A percentile compares a stretch with the other conserved stretches of the same genome.
Evolutionary conservation across 2,797 vertebrate species (phyloP).

Genomic region (Argya squamiceps): DNA sequence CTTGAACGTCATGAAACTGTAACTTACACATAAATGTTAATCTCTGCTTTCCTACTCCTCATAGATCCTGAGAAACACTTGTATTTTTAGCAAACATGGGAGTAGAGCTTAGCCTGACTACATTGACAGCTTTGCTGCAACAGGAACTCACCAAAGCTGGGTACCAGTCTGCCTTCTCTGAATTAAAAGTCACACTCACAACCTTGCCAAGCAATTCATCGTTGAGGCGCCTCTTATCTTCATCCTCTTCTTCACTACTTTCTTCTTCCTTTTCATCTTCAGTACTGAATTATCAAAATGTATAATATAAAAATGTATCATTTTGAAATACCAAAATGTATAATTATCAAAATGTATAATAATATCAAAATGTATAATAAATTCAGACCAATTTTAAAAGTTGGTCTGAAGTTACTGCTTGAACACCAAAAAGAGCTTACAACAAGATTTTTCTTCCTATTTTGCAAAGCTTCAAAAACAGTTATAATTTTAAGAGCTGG

Average conservation of each 20-base stretch:
- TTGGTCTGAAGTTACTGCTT: not conserved
- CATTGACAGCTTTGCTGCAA: not conserved
- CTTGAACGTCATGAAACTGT: not conserved
- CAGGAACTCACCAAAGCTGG: slow-evolving; percentile 86
- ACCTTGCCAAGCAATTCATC: slow-evolving; percentile 93
- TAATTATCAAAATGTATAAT: not conserved
- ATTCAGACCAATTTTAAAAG: no score
- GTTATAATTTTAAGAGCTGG: not conserved
- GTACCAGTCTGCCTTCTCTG: slow-evolving; percentile 83
- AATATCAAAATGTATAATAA: not conserved
- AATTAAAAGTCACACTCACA: slow-evolving; percentile 79
- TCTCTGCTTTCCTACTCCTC: not conserved
- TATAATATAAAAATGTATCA: no score
- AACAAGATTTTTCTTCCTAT: not conserved
- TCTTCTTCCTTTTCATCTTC: slow-evolving; percentile 95
- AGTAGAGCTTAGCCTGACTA: not conserved
- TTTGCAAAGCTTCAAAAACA: not conserved
- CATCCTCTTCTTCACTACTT: slow-evolving; percentile 92
- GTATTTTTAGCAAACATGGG: not conserved
- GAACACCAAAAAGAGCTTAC: not conserved
- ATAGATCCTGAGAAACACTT: not conserved
- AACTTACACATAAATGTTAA: not conserved
- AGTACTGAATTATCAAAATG: slow-evolving; percentile 77
- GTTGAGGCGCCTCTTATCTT: slow-evolving; percentile 86
- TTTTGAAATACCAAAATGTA: slow-evolving; percentile 64